Base-by-base conservation (phyloP, 2,888 invertebrate genomes). In the Disparrhopalites patrizii region DNA sequence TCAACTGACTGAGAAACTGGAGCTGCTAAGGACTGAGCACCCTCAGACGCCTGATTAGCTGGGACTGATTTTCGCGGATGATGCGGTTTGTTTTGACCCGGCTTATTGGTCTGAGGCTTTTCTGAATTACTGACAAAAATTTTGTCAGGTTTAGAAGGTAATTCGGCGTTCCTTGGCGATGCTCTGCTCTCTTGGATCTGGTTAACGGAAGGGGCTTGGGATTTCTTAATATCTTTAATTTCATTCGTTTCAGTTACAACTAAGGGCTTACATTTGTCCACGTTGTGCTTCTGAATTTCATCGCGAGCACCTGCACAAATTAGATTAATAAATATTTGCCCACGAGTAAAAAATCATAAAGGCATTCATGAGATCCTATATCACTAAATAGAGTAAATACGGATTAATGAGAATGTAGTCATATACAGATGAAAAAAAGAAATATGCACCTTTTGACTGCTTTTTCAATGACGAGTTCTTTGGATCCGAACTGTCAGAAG, bases 11-110 rank as follows among this genome's bases (percentile, higher is more conserved):
- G 47, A 27, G 31, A 10, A 13, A 31, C 7, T 31, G 30, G 54
- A 54, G 54, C 30, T 54, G 54, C 30, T 31, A 54, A 30, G 33
- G 28, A 15, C 15, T 30, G 54, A 30, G 33, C 54, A 30, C 31
- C 54, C 18, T 54, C 31, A 30, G 30, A 54, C 1, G 31, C 30
- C 31, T 54, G 54, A 28, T 31, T 15, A 7, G 20, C 31, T 15
- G n/a, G 50, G 18, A 18, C 31, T 31, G 31, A 31, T 20, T 54
- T 54, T 20, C 31, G 30, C 20, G 54, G 18, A 54, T 31, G 30
- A 31, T 54, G 54, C 4, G 23, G 31, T 31, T 31, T 54, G 18
- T 15, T 15, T 15, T 52, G 52, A 4, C 15, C 18, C n/a, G 18
- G 5, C 8, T 31, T 54, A n/a, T 15, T 54, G 33, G 54, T 2